Base-by-base conservation (phyloP, 2,888 invertebrate genomes). In the Aspidiotus rigidus region DNA sequence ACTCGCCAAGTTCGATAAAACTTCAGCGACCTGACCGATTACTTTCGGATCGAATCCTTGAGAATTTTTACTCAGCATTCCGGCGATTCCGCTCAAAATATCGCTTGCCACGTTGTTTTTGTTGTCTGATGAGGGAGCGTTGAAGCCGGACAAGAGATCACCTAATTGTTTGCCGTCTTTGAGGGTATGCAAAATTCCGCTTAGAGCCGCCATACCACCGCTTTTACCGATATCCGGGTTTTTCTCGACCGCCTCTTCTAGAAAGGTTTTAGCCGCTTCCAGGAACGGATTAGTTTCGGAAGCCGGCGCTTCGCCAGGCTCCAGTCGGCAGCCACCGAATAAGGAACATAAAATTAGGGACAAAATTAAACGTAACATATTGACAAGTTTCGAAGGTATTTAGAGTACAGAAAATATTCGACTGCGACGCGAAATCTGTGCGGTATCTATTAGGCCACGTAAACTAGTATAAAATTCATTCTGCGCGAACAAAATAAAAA, bases 201-300 rank as follows among this genome's bases (percentile, higher is more conserved):
- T 87, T 0, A 89, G 79, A 1, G 81, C 81, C 10, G 80, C 79
- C 54, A 79, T 77, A 62, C 78, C 79, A 11, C 74, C 77, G 55
- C 74, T 73, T 49, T 73, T 74, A 8, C 78, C 78, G 0, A 80
- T 80, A 66, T 78, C 76, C 13, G 57, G 62, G 15, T 69, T 69
- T 59, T 70, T 71, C 39, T 70, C 72, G 49, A 80, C 74, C 74
- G 85, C 84, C 74, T 85, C 85, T 74, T 85, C 84, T 56, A 89
- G 80, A 69, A 90, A 82, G 16, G 85, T 81, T 3, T 85, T 83
- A 0, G 88, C 88, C 71, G 87, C 82, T 73, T 89, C 87, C 73
- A 87, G 75, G 64, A 89, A 80, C 0, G 86, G 86, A 75, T 82
- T 85, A 1, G 83, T 79, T 54, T 83, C 82, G 28, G 28, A 28